A percentile compares a stretch with the other conserved stretches of the same genome.
These are phyloP conservation scores for Rhabdomys dilectus DNA, from an alignment of 2,113 vertebrate genomes.

Conservation along the genomic window DNA sequence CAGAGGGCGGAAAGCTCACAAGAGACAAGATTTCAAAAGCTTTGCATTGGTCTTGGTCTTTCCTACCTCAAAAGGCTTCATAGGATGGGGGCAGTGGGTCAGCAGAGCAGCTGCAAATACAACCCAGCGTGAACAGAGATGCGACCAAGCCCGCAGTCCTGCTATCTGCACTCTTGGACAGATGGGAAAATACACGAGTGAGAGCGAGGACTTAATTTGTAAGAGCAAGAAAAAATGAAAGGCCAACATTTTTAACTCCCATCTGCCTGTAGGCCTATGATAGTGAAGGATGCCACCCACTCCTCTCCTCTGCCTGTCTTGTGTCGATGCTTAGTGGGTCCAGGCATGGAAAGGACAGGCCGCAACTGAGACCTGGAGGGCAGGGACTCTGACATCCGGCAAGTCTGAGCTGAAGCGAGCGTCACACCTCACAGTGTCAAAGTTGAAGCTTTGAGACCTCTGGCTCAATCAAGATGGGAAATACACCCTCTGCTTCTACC, in stretches of 20 bases:
- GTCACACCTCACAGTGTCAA: neutral
- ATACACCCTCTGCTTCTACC: neutral
- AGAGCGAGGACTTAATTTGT: constrained; percentile 56
- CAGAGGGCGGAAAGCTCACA: neutral
- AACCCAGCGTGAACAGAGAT: constrained; percentile 79
- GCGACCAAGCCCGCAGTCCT: rapidly evolving
- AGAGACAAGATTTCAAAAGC: constrained; percentile 70
- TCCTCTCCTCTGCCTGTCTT: constrained; percentile 76
- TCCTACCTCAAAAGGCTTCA: neutral
- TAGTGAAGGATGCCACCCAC: constrained; percentile 67
- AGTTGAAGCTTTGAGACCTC: neutral
- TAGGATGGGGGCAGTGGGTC: neutral
- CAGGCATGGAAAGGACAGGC: neutral
- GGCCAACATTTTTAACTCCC: constrained; percentile 45
- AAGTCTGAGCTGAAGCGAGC: neutral
- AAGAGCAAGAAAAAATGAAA: constrained; percentile 68
- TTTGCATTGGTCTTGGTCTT: neutral
- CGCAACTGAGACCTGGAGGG: neutral
- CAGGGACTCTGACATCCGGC: neutral
- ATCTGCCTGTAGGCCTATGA: constrained; percentile 58
- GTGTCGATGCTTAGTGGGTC: constrained; percentile 72
- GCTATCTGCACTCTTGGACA: constrained; percentile 41
- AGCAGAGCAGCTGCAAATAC: constrained; percentile 67
- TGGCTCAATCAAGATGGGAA: neutral
- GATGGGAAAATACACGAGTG: neutral